Percentiles rank a stretch among this genome's conserved stretches.
Evolutionary conservation across 2,113 vertebrate species (phyloP).

Genomic region (Balaenoptera acutorostrata): DNA sequence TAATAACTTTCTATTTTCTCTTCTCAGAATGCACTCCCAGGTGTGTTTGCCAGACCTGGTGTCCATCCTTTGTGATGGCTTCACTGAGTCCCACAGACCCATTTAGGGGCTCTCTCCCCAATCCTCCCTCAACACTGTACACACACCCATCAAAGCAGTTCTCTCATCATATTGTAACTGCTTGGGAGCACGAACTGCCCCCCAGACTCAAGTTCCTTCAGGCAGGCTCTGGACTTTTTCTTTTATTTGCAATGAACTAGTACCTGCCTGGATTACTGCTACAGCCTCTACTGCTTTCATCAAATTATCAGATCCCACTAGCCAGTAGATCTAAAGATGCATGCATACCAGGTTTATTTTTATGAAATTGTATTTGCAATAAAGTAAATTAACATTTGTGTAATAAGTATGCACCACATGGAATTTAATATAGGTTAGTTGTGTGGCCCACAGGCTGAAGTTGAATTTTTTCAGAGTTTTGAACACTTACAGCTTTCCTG

Average conservation of each 20-base stretch:
- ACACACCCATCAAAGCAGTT: background rate
- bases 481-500: background rate
- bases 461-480: background rate
- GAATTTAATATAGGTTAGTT: background rate
- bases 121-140: rapidly evolving
- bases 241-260: background rate
- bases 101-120: background rate
- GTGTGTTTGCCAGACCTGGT: background rate
- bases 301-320: background rate
- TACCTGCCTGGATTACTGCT: background rate
- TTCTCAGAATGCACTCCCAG: background rate
- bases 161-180: background rate
- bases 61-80: background rate
- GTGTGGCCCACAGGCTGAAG: background rate
- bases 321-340: background rate
- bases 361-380: background rate
- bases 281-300: background rate
- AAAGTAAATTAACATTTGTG: background rate
- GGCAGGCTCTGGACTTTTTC: background rate
- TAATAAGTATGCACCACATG: background rate
- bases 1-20: background rate
- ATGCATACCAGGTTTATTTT: background rate
- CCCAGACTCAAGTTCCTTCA: background rate
- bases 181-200: background rate
- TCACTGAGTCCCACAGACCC: background rate